phyloP scores from a whole-genome alignment of 2,797 vertebrate genomes.

The Anabacerthia variegaticeps region DNA sequence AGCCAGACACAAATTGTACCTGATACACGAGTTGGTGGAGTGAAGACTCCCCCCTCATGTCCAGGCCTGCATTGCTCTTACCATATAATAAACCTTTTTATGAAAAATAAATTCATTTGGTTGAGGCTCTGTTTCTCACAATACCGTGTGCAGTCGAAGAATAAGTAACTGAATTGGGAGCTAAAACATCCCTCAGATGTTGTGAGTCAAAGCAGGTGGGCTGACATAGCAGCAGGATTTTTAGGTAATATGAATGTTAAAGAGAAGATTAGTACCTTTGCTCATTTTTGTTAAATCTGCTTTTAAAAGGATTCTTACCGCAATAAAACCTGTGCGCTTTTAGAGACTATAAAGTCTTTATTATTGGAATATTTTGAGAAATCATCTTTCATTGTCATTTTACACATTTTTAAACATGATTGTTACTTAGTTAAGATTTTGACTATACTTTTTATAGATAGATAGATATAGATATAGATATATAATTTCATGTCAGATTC shows the following conservation, averaged over 20 bases:
- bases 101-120: too few relatives aligned
- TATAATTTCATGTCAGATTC: neutral
- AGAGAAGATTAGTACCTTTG: neutral
- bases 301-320: neutral
- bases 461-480: neutral
- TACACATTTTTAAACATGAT: neutral
- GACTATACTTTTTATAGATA: neutral
- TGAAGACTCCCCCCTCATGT: too few relatives aligned
- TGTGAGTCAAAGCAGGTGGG: neutral
- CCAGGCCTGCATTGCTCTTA: too few relatives aligned
- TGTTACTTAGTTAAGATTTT: neutral
- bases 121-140: neutral
- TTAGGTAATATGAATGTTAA: neutral
- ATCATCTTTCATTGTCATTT: neutral
- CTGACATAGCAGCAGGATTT: rapidly evolving
- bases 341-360: neutral
- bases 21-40: too few relatives aligned
- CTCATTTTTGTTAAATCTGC: neutral
- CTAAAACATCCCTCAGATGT: neutral
- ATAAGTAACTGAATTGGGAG: neutral
- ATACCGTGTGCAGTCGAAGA: neutral
- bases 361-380: neutral
- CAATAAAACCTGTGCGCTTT: rapidly evolving
- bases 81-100: too few relatives aligned
- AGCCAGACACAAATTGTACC: too few relatives aligned